These are phyloP conservation scores for Netelia melanura DNA, from an alignment of 2,888 invertebrate species.

Conservation along the genomic window DNA sequence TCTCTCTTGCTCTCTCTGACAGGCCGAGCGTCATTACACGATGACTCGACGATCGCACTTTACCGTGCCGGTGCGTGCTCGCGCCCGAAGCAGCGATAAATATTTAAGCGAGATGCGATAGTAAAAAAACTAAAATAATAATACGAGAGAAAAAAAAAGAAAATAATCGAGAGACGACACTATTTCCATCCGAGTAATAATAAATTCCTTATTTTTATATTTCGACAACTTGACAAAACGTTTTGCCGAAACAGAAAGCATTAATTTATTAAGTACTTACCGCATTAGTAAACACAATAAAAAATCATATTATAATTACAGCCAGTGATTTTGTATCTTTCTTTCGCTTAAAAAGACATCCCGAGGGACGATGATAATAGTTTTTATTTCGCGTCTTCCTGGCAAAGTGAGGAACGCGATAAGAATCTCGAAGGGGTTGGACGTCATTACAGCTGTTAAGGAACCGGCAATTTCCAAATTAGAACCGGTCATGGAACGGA, in stretches of 20 bases:
- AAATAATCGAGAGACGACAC: too few relatives aligned
- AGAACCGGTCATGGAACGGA: constrained; percentile 77
- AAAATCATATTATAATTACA: neutral
- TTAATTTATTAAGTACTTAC: neutral
- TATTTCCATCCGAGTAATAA: neutral
- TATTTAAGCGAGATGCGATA: constrained; percentile 46
- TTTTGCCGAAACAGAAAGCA: neutral
- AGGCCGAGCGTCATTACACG: constrained; percentile 84
- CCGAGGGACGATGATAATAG: constrained; percentile 25
- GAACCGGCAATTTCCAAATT: constrained; percentile 82
- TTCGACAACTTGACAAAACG: neutral
- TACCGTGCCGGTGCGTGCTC: constrained; percentile 35
- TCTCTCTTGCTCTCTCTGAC: constrained; percentile 66
- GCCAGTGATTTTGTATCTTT: neutral
- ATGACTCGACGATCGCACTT: constrained; percentile 81
- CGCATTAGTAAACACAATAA: neutral
- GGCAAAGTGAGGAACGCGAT: constrained; percentile 57
- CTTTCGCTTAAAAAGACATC: neutral
- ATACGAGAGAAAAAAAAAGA: constrained; percentile 12
- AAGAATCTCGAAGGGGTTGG: constrained; percentile 72
- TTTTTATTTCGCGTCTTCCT: constrained; percentile 19
- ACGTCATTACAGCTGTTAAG: constrained; percentile 75
- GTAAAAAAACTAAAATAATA: constrained; percentile 24
- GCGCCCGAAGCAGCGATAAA: constrained; percentile 54
- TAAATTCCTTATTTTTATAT: neutral